Evolutionary conservation across 2,888 invertebrate genomes (phyloP).

Genomic region (Conus canariensis): DNA sequence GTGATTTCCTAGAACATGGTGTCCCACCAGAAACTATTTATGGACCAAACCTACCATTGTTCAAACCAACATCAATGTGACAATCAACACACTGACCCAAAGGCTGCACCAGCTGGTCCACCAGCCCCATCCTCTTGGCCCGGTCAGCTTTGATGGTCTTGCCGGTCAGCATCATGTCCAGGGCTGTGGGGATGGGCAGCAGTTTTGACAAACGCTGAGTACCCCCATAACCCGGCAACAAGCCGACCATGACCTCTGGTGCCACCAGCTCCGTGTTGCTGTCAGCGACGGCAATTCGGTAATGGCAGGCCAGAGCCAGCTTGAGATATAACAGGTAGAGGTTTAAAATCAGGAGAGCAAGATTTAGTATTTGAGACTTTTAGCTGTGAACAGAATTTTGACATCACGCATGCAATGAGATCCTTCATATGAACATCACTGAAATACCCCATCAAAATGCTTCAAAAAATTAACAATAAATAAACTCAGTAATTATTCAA

Average conservation of each 20-base stretch:
- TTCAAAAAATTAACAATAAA: no score
- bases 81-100: conserved; percentile 83
- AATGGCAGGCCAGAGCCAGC: conserved; percentile 94
- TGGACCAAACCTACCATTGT: no score
- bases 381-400: no score
- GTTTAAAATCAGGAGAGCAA: neutral
- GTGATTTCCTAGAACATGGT: no score
- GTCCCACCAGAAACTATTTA: no score
- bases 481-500: no score
- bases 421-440: no score
- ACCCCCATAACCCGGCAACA: conserved; percentile 97
- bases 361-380: no score
- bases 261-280: conserved; percentile 92
- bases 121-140: conserved; percentile 96
- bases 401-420: no score
- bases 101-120: conserved; percentile 93
- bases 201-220: conserved; percentile 93
- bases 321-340: conserved; percentile 63
- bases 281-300: conserved; percentile 96
- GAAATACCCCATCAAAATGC: no score
- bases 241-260: conserved; percentile 98
- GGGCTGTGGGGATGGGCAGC: conserved; percentile 83
- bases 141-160: conserved; percentile 92
- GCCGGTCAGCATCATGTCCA: conserved; percentile 96
- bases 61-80: no score